Evolutionary conservation across 2,888 invertebrate species (phyloP).

Genomic region (Tortrix viridana): DNA sequence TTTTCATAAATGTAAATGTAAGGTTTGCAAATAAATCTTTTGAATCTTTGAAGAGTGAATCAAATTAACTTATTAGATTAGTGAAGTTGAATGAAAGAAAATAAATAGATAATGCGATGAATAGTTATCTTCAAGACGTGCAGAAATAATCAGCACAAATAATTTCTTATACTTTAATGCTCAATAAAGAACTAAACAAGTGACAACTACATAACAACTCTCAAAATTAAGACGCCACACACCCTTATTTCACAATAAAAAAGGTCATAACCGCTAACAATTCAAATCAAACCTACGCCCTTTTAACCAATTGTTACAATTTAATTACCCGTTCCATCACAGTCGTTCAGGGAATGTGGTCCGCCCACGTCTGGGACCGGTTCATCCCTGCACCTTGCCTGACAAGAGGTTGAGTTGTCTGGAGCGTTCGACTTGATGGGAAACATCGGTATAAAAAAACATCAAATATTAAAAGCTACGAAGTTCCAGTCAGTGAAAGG

Average conservation of each 20-base stretch:
- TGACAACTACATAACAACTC: neutral
- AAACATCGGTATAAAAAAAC: slow-evolving; percentile 1
- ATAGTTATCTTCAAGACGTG: no score
- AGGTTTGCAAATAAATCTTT: no score
- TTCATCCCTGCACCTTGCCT: slow-evolving; percentile 46
- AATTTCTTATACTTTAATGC: neutral
- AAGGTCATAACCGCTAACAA: neutral
- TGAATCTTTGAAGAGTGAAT: no score
- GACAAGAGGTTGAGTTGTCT: slow-evolving; percentile 11
- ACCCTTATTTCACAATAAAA: neutral
- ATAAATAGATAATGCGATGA: no score
- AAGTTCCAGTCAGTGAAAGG: no score
- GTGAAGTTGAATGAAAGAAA: no score
- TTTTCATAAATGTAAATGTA: no score
- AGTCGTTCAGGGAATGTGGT: slow-evolving; percentile 64
- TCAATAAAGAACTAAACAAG: neutral
- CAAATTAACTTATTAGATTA: no score
- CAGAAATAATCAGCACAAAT: neutral
- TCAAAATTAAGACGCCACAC: slow-evolving; percentile 15
- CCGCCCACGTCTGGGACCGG: slow-evolving; percentile 67
- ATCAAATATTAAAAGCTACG: neutral
- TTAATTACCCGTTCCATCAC: slow-evolving; percentile 41
- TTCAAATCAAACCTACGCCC: neutral
- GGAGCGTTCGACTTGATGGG: slow-evolving; percentile 1
- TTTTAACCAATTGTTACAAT: slow-evolving; percentile 5